These are phyloP conservation scores for Amphiprion ocellaris DNA, from an alignment of 2,113 vertebrate species.

Conservation along the genomic window DNA sequence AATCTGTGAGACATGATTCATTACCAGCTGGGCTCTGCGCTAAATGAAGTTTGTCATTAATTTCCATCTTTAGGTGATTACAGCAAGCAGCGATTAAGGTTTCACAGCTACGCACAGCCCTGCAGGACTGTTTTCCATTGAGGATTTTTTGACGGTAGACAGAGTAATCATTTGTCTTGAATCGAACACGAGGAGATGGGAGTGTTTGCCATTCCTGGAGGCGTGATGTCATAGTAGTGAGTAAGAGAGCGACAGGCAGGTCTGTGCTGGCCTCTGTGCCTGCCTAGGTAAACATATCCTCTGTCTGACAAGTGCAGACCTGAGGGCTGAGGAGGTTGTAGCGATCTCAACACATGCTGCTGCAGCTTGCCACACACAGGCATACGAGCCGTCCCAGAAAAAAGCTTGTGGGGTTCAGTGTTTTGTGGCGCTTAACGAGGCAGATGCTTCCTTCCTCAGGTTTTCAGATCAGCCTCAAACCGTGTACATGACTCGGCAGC, in stretches of 20 bases:
- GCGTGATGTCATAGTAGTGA: slow-evolving; percentile 81
- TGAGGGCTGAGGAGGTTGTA: slow-evolving; percentile 62
- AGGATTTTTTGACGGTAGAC: slow-evolving; percentile 60
- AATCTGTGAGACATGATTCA: slow-evolving; percentile 73
- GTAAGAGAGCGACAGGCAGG: slow-evolving; percentile 77
- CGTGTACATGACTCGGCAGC: slow-evolving; percentile 35
- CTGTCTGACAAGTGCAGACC: slow-evolving; percentile 79
- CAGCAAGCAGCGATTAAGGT: slow-evolving; percentile 51
- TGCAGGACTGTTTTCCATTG: slow-evolving; percentile 65
- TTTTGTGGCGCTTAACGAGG: slow-evolving; percentile 44
- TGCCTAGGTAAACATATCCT: slow-evolving; percentile 79
- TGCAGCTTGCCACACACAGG: slow-evolving; percentile 39
- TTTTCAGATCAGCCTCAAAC: slow-evolving; percentile 29
- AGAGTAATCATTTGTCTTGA: slow-evolving; percentile 66
- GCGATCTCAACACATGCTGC: slow-evolving; percentile 43
- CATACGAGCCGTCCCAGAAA: slow-evolving; percentile 15
- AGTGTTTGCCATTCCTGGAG: slow-evolving; percentile 75
- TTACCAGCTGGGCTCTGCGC: slow-evolving; percentile 46
- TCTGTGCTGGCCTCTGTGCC: slow-evolving; percentile 70
- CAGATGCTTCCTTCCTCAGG: slow-evolving; percentile 32
- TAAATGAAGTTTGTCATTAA: slow-evolving; percentile 63
- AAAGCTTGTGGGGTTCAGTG: slow-evolving; percentile 16
- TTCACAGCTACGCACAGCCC: slow-evolving; percentile 50
- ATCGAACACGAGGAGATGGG: slow-evolving; percentile 54
- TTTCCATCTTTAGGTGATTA: slow-evolving; percentile 71